phyloP scores from a whole-genome alignment of 2,797 vertebrate species.

The Microctenopoma steveboyesi region DNA sequence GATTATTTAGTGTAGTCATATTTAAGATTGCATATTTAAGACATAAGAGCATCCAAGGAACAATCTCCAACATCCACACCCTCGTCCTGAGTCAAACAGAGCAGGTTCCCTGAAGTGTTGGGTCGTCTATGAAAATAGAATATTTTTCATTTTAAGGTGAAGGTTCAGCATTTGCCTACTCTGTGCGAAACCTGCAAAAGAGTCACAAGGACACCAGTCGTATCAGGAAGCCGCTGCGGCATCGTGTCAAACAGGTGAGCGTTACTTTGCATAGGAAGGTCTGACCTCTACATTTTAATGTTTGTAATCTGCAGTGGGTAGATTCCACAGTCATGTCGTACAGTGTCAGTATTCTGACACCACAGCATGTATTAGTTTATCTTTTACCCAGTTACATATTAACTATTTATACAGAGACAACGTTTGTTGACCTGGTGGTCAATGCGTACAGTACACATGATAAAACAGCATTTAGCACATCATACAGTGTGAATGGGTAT shows the following conservation, averaged over 20 bases:
- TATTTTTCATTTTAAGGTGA: slow-evolving; percentile 48
- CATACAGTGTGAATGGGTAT: fast-evolving
- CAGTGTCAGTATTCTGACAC: not conserved
- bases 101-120: slow-evolving; percentile 72
- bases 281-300: not conserved
- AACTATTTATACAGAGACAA: slow-evolving; percentile 27
- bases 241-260: slow-evolving; percentile 50
- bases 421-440: not conserved
- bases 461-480: not conserved
- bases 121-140: slow-evolving; percentile 60
- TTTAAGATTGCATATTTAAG: slow-evolving; percentile 22
- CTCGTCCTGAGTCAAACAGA: slow-evolving; percentile 39
- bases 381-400: slow-evolving; percentile 37
- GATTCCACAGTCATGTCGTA: not conserved
- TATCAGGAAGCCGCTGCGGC: not conserved
- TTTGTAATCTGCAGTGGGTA: not conserved
- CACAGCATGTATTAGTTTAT: slow-evolving; percentile 2
- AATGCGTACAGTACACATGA: not conserved
- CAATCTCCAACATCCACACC: slow-evolving; percentile 49
- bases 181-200: slow-evolving; percentile 5
- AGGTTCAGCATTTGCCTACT: slow-evolving; percentile 30
- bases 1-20: slow-evolving; percentile 11
- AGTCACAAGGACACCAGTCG: slow-evolving; percentile 15
- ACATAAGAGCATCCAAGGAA: slow-evolving; percentile 34
- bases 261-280: slow-evolving; percentile 3